A percentile compares a stretch with the other conserved stretches of the same genome.
Evolutionary conservation across 2,888 invertebrate genomes (phyloP).

Genomic region (Cyrtodaria siliqua): DNA sequence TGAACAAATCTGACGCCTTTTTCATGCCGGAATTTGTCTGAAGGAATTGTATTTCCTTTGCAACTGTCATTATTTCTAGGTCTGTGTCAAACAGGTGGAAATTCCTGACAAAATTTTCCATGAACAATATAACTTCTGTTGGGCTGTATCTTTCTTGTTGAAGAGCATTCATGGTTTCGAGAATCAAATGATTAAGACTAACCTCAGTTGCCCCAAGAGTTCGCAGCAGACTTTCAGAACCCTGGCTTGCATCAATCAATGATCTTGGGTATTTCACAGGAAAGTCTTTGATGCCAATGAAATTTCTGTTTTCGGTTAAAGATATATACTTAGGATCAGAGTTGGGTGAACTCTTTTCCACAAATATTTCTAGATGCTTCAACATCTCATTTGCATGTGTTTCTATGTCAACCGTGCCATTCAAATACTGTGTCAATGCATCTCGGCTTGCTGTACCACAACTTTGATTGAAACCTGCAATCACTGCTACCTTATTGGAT

Average conservation of each 20-base stretch:
- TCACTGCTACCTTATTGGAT: neutral
- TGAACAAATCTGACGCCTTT: conserved; percentile 47
- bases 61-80: conserved; percentile 15
- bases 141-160: neutral
- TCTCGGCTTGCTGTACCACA: neutral
- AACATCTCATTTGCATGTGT: neutral
- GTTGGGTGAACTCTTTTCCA: neutral
- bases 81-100: conserved; percentile 8
- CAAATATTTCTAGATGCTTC: neutral
- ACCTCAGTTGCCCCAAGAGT: conserved; percentile 8
- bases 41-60: conserved; percentile 15
- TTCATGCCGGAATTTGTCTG: neutral
- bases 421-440: neutral
- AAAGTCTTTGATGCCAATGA: neutral
- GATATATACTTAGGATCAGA: neutral
- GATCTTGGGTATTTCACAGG: conserved; percentile 10
- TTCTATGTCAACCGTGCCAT: neutral
- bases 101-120: conserved; percentile 40
- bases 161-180: neutral
- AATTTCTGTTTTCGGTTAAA: neutral
- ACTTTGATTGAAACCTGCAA: neutral
- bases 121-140: conserved; percentile 25
- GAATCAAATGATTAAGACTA: neutral
- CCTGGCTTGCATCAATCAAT: neutral
- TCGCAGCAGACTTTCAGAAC: neutral